Evolutionary conservation across 2,888 invertebrate genomes (phyloP).

Genomic region (Synergus gifuensis): DNA sequence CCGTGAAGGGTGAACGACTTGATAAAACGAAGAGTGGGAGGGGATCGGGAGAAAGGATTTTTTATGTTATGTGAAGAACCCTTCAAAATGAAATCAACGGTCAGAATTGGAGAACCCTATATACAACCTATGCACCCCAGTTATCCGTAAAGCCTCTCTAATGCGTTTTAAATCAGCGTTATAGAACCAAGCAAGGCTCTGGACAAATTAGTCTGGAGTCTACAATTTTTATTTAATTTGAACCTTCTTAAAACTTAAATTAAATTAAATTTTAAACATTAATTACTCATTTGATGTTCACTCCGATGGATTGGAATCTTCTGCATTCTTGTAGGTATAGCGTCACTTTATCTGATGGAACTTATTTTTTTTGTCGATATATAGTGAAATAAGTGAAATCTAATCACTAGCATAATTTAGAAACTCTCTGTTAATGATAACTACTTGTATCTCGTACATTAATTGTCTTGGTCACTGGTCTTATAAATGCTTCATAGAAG

Average conservation of each 20-base stretch:
- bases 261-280: background rate
- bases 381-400: no score
- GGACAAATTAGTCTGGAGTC: background rate
- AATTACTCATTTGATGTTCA: background rate
- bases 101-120: constrained; percentile 56
- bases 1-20: background rate
- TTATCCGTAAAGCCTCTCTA: constrained; percentile 19
- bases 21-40: constrained; percentile 1
- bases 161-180: constrained; percentile 19
- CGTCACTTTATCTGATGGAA: constrained; percentile 3
- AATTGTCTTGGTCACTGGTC: background rate
- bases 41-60: constrained; percentile 34
- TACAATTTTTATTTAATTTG: background rate
- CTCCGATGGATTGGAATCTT: background rate
- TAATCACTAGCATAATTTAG: background rate
- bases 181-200: background rate
- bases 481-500: background rate
- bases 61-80: constrained; percentile 66
- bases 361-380: background rate
- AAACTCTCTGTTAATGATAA: background rate
- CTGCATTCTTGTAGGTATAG: background rate
- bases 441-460: background rate
- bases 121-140: constrained; percentile 17
- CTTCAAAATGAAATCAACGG: constrained; percentile 65
- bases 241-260: background rate